A percentile compares a stretch with the other conserved stretches of the same genome.
These are phyloP conservation scores for Leptopilina drosophilae DNA, from an alignment of 2,888 invertebrate species.

Conservation along the genomic window DNA sequence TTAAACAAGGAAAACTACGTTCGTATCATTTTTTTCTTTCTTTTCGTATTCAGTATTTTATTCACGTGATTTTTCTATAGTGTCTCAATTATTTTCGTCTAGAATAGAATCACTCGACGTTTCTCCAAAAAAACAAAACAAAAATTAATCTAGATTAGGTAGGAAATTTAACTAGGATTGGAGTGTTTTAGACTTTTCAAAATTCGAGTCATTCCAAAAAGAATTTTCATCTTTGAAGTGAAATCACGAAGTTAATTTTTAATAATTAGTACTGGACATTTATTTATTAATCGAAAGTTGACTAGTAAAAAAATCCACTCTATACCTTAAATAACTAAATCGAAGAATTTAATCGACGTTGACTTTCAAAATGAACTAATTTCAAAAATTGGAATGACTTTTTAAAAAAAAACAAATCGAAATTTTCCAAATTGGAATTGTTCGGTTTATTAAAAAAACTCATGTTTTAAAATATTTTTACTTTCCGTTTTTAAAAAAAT, in stretches of 20 bases:
- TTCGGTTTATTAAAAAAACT: too few relatives aligned
- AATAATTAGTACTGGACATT: background rate
- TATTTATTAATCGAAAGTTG: too few relatives aligned
- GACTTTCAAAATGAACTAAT: too few relatives aligned
- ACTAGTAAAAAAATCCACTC: too few relatives aligned
- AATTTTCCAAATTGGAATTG: too few relatives aligned
- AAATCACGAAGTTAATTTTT: background rate
- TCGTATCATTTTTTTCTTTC: background rate
- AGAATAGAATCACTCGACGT: constrained; percentile 9
- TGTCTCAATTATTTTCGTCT: background rate
- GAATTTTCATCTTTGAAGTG: background rate
- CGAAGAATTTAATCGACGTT: too few relatives aligned
- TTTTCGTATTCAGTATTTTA: background rate
- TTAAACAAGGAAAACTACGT: background rate
- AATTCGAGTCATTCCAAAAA: constrained; percentile 11
- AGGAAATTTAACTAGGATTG: constrained; percentile 9
- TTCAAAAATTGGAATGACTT: too few relatives aligned
- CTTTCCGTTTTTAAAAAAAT: too few relatives aligned
- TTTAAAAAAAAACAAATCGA: too few relatives aligned
- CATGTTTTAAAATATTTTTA: too few relatives aligned
- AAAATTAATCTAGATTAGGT: constrained; percentile 10
- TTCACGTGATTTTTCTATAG: background rate
- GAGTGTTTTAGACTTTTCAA: background rate
- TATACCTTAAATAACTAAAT: too few relatives aligned
- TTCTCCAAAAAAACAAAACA: background rate